phyloP scores from a whole-genome alignment of 2,888 invertebrate genomes.

The Pachycephus smyrnensis region DNA sequence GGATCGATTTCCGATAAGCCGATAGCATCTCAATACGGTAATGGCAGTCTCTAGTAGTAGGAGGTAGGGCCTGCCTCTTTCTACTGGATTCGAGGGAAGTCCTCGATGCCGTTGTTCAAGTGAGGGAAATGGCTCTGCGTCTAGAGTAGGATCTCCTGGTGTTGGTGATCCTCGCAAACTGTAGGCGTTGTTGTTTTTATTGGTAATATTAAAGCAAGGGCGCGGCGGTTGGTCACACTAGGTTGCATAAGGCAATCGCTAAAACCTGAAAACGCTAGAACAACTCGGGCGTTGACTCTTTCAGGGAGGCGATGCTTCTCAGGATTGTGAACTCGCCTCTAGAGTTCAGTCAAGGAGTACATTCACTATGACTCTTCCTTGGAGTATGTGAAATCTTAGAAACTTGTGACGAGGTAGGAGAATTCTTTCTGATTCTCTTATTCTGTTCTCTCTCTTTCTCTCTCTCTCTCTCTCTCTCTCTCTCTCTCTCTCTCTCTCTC shows the following conservation, averaged over 20 bases:
- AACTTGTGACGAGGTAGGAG: neutral
- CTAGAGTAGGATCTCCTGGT: neutral
- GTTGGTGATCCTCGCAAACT: neutral
- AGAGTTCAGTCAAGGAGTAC: neutral
- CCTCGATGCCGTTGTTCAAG: neutral
- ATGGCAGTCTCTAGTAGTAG: constrained; percentile 26
- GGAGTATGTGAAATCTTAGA: neutral
- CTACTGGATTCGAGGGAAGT: neutral
- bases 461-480: neutral
- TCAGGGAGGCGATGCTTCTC: neutral
- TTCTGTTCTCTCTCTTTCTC: neutral
- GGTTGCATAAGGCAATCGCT: constrained; percentile 59
- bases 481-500: constrained; percentile 37
- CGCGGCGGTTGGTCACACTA: constrained; percentile 48
- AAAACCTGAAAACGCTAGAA: neutral
- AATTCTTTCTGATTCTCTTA: neutral
- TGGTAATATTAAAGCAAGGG: constrained; percentile 35
- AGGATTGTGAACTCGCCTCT: neutral
- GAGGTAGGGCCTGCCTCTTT: neutral
- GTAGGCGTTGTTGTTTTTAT: neutral
- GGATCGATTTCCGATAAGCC: constrained; percentile 14
- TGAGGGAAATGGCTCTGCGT: neutral
- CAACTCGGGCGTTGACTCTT: constrained; percentile 55
- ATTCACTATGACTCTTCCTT: neutral
- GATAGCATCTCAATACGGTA: constrained; percentile 42